phyloP scores from a whole-genome alignment of 1,140 invertebrate species.

The Ephestia elutella region DNA sequence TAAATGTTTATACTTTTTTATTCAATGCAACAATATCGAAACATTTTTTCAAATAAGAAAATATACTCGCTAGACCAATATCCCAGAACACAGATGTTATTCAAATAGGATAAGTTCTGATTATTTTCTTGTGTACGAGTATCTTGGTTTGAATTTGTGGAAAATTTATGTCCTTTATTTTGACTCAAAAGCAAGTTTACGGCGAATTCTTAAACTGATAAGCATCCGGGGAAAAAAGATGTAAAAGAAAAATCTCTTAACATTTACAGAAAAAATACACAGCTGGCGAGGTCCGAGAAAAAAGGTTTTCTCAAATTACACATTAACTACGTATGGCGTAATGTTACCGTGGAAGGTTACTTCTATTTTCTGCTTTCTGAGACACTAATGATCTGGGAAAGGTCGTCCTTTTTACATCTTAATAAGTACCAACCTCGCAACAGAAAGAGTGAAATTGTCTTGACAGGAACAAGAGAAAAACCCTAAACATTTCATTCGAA shows the following conservation, averaged over 20 bases:
- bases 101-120: not conserved
- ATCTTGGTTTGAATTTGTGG: slow-evolving; percentile 16
- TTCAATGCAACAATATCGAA: too few relatives aligned
- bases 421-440: slow-evolving; percentile 13
- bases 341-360: slow-evolving; percentile 24
- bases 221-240: not conserved
- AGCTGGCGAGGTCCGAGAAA: slow-evolving; percentile 7
- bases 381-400: slow-evolving; percentile 27
- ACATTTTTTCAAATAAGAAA: not conserved
- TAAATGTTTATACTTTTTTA: too few relatives aligned
- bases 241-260: not conserved
- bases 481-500: not conserved
- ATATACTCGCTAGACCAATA: not conserved
- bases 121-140: slow-evolving; percentile 12
- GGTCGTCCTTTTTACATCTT: slow-evolving; percentile 25
- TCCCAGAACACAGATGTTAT: slow-evolving; percentile 1
- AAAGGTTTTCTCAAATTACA: slow-evolving; percentile 11
- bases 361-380: slow-evolving; percentile 28
- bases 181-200: slow-evolving; percentile 4
- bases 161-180: slow-evolving; percentile 11
- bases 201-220: not conserved
- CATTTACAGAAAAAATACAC: slow-evolving; percentile 1
- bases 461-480: not conserved
- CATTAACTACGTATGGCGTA: slow-evolving; percentile 17
- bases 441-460: not conserved